phyloP scores from a whole-genome alignment of 2,888 invertebrate species.

The Xestia sexstrigata region DNA sequence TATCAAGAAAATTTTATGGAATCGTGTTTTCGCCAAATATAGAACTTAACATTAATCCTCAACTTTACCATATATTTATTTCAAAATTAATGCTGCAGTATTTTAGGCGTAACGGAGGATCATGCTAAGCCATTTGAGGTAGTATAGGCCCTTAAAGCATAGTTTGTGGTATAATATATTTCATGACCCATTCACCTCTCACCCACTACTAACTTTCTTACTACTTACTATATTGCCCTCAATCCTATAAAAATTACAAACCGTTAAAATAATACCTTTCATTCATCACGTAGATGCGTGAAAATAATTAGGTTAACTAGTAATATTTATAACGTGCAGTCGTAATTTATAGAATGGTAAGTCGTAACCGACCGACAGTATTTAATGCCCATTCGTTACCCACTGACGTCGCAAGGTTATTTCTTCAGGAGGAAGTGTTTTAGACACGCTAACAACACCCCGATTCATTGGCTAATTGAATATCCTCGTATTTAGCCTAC shows the following conservation, averaged over 20 bases:
- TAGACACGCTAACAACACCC: constrained; percentile 40
- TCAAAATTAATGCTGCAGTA: too few species aligned
- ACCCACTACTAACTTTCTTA: background rate
- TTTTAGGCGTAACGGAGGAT: too few species aligned
- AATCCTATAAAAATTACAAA: constrained; percentile 28
- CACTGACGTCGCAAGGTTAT: constrained; percentile 48
- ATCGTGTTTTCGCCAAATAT: too few species aligned
- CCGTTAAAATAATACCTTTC: constrained; percentile 39
- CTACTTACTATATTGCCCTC: too few species aligned
- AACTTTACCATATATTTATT: too few species aligned
- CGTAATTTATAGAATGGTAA: constrained; percentile 48
- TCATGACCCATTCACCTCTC: background rate
- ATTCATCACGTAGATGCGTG: constrained; percentile 37
- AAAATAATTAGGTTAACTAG: constrained; percentile 59
- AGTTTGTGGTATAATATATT: background rate
- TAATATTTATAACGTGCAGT: constrained; percentile 58
- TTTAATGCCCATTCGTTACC: constrained; percentile 49
- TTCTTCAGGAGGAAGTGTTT: constrained; percentile 52
- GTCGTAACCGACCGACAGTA: constrained; percentile 39
- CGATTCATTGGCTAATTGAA: constrained; percentile 47
- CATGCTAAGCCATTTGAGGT: too few species aligned
- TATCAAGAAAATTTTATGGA: too few species aligned
- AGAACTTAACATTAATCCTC: too few species aligned
- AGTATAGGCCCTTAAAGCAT: too few species aligned
- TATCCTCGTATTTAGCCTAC: constrained; percentile 23